phyloP scores from a whole-genome alignment of 2,888 invertebrate species.

The Dusona sp. region DNA sequence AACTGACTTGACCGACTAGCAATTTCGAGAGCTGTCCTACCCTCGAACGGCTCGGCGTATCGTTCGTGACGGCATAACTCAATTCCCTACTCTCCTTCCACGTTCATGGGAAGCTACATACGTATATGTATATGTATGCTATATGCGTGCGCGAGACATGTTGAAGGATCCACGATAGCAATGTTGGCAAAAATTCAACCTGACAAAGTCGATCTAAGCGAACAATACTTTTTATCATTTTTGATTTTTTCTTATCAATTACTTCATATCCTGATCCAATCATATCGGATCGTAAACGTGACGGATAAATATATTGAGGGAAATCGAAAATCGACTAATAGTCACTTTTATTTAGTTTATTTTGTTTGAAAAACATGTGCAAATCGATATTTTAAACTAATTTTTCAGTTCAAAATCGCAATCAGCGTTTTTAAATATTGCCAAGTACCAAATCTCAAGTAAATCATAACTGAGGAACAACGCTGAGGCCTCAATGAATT shows the following conservation, averaged over 20 bases:
- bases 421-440: background rate
- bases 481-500: background rate
- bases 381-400: background rate
- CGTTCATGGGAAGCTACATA: background rate
- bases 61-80: constrained; percentile 68
- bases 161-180: background rate
- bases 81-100: constrained; percentile 37
- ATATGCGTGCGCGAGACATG: background rate
- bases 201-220: background rate
- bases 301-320: background rate
- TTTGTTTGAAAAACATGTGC: background rate
- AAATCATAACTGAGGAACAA: background rate
- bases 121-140: background rate
- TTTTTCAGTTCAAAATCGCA: background rate
- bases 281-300: background rate
- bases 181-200: background rate
- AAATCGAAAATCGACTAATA: background rate
- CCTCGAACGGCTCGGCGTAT: constrained; percentile 55
- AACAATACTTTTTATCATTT: background rate
- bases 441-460: background rate
- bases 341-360: background rate
- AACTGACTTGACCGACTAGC: constrained; percentile 62
- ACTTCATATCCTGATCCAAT: background rate
- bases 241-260: background rate
- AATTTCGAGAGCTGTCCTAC: constrained; percentile 64